A percentile compares a stretch with the other conserved stretches of the same genome.
These are phyloP conservation scores for Oreonectes daqikongensis DNA, from an alignment of 2,797 vertebrate species.

Conservation along the genomic window DNA sequence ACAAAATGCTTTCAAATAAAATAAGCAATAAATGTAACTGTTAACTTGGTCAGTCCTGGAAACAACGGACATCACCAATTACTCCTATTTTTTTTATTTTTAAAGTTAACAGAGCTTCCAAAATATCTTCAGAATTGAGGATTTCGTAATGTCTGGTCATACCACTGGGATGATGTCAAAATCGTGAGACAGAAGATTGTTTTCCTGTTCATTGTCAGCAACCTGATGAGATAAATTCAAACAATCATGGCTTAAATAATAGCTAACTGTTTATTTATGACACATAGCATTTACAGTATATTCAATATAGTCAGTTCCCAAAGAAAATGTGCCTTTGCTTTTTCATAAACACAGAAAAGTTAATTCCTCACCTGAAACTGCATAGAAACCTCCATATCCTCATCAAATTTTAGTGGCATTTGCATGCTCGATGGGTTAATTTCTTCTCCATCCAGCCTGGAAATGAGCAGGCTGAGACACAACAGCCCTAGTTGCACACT, in stretches of 20 bases:
- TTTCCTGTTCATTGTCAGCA: conserved; percentile 20
- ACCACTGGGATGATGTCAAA: conserved; percentile 20
- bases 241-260: neutral
- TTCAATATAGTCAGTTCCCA: neutral
- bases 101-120: neutral
- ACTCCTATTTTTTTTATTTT: neutral
- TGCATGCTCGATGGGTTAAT: rapidly evolving
- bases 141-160: neutral
- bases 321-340: neutral
- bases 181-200: conserved; percentile 9
- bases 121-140: neutral
- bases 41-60: neutral
- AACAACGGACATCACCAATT: neutral
- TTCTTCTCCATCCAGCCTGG: conserved; percentile 30
- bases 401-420: rapidly evolving
- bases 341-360: neutral
- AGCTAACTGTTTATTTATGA: neutral
- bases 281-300: neutral
- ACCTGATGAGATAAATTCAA: conserved; percentile 34
- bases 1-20: neutral
- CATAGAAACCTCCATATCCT: neutral
- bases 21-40: neutral
- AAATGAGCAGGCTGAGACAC: conserved; percentile 52
- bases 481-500: conserved; percentile 56
- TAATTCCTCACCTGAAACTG: conserved; percentile 13